Conservation (phyloP, 1,140 invertebrate species). For the Solenopsis fugax region DNA sequence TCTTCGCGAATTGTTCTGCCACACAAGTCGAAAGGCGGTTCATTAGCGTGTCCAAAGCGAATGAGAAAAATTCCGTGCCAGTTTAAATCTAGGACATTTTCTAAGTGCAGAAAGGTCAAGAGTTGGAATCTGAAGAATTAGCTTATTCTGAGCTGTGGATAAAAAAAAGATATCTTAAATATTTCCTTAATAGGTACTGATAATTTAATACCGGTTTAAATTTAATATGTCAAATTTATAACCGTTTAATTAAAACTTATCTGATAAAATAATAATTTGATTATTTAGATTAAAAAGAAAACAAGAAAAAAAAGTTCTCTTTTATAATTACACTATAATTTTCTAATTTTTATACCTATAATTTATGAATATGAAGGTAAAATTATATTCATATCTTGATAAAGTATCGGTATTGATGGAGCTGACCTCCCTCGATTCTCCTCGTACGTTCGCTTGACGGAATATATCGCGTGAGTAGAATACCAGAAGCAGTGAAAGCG, state of each 20-base stretch:
- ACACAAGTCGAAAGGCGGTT: conserved; percentile 4
- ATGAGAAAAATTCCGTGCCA: conserved; percentile 17
- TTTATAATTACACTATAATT: neutral
- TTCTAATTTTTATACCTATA: too few relatives aligned
- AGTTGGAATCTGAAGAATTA: neutral
- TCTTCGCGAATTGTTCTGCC: conserved; percentile 30
- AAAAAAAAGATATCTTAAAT: neutral
- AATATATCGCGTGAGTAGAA: conserved; percentile 47
- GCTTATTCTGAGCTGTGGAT: neutral
- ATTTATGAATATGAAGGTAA: neutral
- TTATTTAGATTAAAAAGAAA: neutral
- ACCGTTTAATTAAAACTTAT: neutral
- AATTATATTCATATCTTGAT: neutral
- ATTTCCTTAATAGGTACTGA: neutral
- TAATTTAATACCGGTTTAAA: neutral
- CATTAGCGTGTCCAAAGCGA: neutral
- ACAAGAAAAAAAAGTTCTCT: neutral
- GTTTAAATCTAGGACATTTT: conserved; percentile 16
- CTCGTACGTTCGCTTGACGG: neutral
- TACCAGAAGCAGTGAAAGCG: conserved; percentile 57
- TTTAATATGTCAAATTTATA: neutral
- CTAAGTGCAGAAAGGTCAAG: neutral
- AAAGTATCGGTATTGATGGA: neutral
- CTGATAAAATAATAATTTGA: neutral
- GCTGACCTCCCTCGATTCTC: too few relatives aligned